phyloP scores from a whole-genome alignment of 2,888 invertebrate species.

The Dicroscelio sp. region DNA sequence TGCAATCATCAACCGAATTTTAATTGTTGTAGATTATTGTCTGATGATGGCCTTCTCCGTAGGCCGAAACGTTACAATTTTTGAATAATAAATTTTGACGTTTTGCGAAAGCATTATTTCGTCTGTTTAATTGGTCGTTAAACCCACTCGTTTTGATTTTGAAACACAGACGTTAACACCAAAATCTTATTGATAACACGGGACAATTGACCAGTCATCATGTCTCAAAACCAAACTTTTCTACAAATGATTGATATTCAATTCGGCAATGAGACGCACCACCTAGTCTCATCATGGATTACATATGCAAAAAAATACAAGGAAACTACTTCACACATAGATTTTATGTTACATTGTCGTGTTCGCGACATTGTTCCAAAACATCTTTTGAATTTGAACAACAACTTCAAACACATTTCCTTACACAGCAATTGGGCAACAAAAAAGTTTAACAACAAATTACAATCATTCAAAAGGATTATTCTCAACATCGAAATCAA shows the following conservation, averaged over 20 bases:
- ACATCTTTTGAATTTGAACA: background rate
- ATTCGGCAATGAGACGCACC: background rate
- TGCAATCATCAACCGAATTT: background rate
- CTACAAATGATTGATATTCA: background rate
- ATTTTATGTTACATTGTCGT: background rate
- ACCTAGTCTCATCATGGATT: background rate
- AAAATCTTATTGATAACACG: no score
- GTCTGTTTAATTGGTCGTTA: no score
- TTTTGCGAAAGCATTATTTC: background rate
- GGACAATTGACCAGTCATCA: background rate
- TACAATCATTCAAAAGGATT: background rate
- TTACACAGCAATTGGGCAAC: background rate
- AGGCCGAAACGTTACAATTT: no score
- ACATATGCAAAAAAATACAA: conserved; percentile 1
- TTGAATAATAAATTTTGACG: background rate
- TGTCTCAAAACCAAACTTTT: background rate
- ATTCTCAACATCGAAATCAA: conserved; percentile 13
- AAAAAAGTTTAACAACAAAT: background rate
- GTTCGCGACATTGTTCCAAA: background rate
- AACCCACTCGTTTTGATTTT: no score
- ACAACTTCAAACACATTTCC: background rate
- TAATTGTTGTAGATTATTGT: no score
- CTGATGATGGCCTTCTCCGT: no score
- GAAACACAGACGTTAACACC: no score
- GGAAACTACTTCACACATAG: background rate